Conservation (phyloP, 2,113 vertebrate species). For the Amphilophus citrinellus region DNA sequence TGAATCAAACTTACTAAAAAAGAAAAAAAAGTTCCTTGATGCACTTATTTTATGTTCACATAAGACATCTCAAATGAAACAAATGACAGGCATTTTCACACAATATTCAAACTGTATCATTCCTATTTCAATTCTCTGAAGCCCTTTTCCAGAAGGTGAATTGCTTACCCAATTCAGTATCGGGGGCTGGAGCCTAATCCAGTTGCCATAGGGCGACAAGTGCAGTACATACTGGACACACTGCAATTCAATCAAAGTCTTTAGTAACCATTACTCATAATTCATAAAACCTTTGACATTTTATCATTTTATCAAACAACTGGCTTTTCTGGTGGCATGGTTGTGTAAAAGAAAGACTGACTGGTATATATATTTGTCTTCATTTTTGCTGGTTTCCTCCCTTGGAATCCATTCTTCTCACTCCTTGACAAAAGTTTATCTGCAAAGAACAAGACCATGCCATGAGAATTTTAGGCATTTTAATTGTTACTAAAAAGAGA, state of each 20-base stretch:
- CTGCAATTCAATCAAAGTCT: background rate
- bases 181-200: background rate
- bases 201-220: background rate
- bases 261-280: background rate
- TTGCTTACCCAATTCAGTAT: background rate
- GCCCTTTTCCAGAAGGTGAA: background rate
- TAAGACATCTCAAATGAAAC: background rate
- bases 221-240: background rate
- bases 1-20: background rate
- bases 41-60: rapidly evolving
- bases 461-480: background rate
- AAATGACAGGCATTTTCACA: background rate
- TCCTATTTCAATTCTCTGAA: background rate
- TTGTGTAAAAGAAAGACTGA: background rate
- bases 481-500: background rate
- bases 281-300: background rate
- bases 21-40: background rate
- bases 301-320: background rate
- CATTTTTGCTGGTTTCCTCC: background rate
- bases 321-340: background rate
- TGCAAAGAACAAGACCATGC: background rate
- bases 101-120: background rate
- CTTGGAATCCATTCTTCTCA: background rate
- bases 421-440: background rate
- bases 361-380: background rate